phyloP scores from a whole-genome alignment of 2,888 invertebrate species.

The Norana najaformis region DNA sequence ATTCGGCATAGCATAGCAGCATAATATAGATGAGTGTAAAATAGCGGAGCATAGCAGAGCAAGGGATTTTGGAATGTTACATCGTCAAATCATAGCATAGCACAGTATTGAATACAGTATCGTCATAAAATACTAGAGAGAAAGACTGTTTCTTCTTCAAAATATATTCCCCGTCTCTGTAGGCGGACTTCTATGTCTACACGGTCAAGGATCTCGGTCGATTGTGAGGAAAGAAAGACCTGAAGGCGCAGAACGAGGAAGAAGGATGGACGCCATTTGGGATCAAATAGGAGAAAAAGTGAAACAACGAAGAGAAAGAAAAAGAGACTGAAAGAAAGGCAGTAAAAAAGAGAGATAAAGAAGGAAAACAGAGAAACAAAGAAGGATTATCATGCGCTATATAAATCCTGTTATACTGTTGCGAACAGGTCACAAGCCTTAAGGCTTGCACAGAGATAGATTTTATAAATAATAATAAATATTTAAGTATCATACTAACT shows the following conservation, averaged over 20 bases:
- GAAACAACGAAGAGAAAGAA: no score
- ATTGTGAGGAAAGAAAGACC: neutral
- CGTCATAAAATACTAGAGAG: neutral
- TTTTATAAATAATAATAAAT: no score
- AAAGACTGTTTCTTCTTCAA: neutral
- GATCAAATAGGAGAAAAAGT: no score
- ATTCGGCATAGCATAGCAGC: no score
- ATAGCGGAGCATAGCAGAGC: no score
- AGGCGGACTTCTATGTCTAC: neutral
- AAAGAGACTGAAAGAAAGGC: neutral
- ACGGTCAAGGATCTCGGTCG: neutral
- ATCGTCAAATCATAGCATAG: no score
- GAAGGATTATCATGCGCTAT: neutral
- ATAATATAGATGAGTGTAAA: no score
- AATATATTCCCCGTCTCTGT: neutral
- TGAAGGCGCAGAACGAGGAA: neutral
- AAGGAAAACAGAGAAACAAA: neutral
- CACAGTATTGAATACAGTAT: neutral
- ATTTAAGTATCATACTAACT: no score
- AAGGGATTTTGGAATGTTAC: no score
- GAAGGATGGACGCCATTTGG: neutral
- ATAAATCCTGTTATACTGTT: no score
- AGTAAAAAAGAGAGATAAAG: neutral
- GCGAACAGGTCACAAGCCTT: no score
- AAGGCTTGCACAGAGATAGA: no score